These are phyloP conservation scores for Lithosia quadra DNA, from an alignment of 2,888 invertebrate species.

Conservation along the genomic window DNA sequence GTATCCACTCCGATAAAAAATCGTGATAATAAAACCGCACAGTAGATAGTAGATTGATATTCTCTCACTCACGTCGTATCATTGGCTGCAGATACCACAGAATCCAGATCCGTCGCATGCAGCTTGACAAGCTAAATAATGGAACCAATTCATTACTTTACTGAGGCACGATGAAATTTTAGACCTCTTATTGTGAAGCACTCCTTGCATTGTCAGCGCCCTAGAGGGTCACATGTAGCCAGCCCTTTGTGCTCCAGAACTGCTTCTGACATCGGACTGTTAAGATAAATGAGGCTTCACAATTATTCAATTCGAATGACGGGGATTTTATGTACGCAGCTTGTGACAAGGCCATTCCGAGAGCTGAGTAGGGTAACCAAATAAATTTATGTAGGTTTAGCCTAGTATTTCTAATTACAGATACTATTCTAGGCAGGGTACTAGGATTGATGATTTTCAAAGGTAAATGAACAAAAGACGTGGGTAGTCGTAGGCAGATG, in stretches of 20 bases:
- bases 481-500: not conserved
- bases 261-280: constrained; percentile 72
- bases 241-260: constrained; percentile 70
- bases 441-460: not conserved
- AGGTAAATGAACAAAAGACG: not conserved
- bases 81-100: constrained; percentile 42
- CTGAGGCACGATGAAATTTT: constrained; percentile 63
- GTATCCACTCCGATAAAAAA: not conserved
- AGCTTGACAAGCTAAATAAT: constrained; percentile 56
- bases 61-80: constrained; percentile 38
- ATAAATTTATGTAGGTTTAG: not conserved
- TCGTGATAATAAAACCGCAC: not conserved
- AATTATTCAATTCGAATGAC: constrained; percentile 71
- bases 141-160: constrained; percentile 61
- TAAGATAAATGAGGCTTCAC: constrained; percentile 78
- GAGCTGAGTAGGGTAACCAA: constrained; percentile 3
- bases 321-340: constrained; percentile 32
- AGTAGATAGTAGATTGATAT: constrained; percentile 6
- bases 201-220: constrained; percentile 65
- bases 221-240: constrained; percentile 72
- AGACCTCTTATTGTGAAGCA: constrained; percentile 65
- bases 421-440: not conserved
- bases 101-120: constrained; percentile 51
- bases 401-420: not conserved
- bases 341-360: constrained; percentile 8